A percentile compares a stretch with the other conserved stretches of the same genome.
Evolutionary conservation across 1,140 invertebrate genomes (phyloP).

Genomic region (Dolichoris vasculosae): DNA sequence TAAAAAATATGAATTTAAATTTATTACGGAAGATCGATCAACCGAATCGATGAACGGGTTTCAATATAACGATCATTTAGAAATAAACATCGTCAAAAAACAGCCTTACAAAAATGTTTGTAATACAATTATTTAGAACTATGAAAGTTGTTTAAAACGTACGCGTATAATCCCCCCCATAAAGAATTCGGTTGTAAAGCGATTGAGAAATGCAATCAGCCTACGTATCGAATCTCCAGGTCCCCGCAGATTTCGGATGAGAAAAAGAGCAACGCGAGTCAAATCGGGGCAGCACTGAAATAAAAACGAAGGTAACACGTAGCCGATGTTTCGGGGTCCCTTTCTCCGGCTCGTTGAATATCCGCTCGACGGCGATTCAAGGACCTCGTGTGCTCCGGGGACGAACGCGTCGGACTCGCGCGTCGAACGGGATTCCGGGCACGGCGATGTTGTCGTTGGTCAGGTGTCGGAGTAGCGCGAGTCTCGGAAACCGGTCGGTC

Average conservation of each 20-base stretch:
- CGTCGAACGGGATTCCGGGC: constrained; percentile 62
- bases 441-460: not conserved
- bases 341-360: constrained; percentile 3
- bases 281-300: not conserved
- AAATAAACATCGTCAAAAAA: not conserved
- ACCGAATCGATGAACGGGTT: too few species aligned
- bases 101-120: not conserved
- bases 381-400: constrained; percentile 66
- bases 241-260: not conserved
- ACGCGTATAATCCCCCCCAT: not conserved
- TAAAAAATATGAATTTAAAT: too few species aligned
- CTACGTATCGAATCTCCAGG: too few species aligned
- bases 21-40: too few species aligned
- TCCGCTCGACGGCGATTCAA: constrained; percentile 64
- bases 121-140: not conserved
- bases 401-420: not conserved
- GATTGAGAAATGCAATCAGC: not conserved
- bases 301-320: constrained; percentile 1
- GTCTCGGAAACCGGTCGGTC: not conserved
- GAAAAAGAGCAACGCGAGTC: not conserved
- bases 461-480: not conserved
- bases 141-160: not conserved
- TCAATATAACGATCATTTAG: not conserved
- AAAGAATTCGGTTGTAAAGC: not conserved
- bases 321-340: not conserved